Evolutionary conservation across 2,888 invertebrate species (phyloP).

Genomic region (Autographa pulchrina): DNA sequence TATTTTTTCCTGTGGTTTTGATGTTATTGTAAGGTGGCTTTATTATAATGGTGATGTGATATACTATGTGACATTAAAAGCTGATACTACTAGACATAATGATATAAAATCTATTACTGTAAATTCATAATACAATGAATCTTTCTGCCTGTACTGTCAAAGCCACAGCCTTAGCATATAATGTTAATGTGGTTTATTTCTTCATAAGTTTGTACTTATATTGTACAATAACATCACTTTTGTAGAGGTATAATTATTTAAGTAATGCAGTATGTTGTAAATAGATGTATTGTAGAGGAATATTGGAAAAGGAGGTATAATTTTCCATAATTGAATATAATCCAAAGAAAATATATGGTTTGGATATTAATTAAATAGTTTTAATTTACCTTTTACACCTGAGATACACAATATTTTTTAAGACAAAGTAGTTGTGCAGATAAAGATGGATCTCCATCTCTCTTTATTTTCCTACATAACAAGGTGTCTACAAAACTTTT

Average conservation of each 20-base stretch:
- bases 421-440: too few species aligned
- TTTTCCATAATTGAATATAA: constrained; percentile 71
- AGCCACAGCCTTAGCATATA: constrained; percentile 21
- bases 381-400: constrained; percentile 21
- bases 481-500: too few species aligned
- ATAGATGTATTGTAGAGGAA: constrained; percentile 66
- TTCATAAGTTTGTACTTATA: constrained; percentile 57
- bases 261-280: constrained; percentile 63
- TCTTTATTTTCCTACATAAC: too few species aligned
- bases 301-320: constrained; percentile 61
- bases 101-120: background rate
- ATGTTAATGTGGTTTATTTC: constrained; percentile 28
- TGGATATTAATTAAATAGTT: constrained; percentile 64
- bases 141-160: constrained; percentile 22
- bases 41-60: constrained; percentile 25
- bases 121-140: constrained; percentile 5
- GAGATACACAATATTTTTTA: background rate
- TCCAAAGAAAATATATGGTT: constrained; percentile 73
- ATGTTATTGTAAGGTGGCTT: constrained; percentile 22
- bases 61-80: constrained; percentile 5
- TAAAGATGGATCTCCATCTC: too few species aligned
- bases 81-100: background rate
- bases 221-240: constrained; percentile 54
- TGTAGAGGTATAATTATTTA: constrained; percentile 58
- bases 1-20: constrained; percentile 39